These are phyloP conservation scores for Zaprionus camerounensis DNA, from an alignment of 1,140 invertebrate genomes.

Conservation along the genomic window DNA sequence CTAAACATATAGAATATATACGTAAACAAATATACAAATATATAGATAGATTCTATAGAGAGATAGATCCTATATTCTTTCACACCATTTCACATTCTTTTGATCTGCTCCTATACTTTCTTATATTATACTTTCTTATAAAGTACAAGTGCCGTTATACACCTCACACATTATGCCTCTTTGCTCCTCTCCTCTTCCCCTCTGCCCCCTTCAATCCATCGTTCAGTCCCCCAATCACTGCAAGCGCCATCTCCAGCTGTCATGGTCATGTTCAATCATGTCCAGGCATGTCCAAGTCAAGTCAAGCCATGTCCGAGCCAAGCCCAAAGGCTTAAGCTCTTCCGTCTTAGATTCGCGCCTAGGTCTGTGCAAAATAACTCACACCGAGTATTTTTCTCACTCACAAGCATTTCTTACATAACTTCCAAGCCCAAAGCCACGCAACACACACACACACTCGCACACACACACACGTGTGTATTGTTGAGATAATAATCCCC, in stretches of 20 bases:
- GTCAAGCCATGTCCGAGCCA: constrained; percentile 38
- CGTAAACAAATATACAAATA: too few relatives aligned
- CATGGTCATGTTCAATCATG: constrained; percentile 67
- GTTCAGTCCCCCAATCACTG: background rate
- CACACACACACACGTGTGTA: constrained; percentile 16
- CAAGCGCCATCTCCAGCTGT: constrained; percentile 46
- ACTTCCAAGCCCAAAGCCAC: constrained; percentile 52
- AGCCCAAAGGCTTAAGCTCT: constrained; percentile 47
- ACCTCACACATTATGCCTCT: too few relatives aligned
- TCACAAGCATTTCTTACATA: constrained; percentile 47
- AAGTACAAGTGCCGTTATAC: too few relatives aligned
- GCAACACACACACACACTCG: constrained; percentile 37
- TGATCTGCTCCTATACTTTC: too few relatives aligned
- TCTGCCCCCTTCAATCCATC: background rate
- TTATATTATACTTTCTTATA: too few relatives aligned
- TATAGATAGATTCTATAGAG: too few relatives aligned
- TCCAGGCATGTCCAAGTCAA: constrained; percentile 20
- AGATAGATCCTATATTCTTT: too few relatives aligned
- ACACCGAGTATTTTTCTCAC: background rate
- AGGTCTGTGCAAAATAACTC: constrained; percentile 10
- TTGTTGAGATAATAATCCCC: constrained; percentile 67
- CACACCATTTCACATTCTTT: too few relatives aligned
- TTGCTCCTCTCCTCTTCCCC: too few relatives aligned
- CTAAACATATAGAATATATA: too few relatives aligned
- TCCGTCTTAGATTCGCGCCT: constrained; percentile 64